These are phyloP conservation scores for Aporrectodea caliginosa DNA, from an alignment of 1,140 invertebrate species.

Conservation along the genomic window DNA sequence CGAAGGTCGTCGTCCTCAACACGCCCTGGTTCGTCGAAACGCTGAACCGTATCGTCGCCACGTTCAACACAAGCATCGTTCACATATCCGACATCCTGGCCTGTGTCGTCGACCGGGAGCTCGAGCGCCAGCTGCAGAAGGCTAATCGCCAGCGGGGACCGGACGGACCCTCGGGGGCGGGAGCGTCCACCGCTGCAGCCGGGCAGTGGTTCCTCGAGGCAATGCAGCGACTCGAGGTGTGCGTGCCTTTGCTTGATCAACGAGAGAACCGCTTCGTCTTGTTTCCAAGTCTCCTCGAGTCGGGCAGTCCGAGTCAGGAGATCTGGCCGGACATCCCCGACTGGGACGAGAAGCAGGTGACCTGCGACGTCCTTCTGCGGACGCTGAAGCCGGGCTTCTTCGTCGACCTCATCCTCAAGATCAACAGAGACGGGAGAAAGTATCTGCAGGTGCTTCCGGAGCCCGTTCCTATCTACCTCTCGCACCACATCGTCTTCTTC, in stretches of 20 bases:
- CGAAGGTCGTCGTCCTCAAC: slow-evolving; percentile 28
- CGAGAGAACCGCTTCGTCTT: slow-evolving; percentile 15
- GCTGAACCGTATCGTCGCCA: slow-evolving; percentile 8
- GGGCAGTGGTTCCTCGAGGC: slow-evolving; percentile 28
- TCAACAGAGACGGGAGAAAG: slow-evolving; percentile 26
- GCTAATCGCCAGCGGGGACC: not conserved
- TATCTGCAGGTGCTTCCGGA: slow-evolving; percentile 27
- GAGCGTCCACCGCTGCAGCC: not conserved
- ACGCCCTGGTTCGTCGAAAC: slow-evolving; percentile 29
- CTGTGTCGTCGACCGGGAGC: slow-evolving; percentile 15
- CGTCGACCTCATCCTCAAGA: slow-evolving; percentile 25
- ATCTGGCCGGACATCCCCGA: slow-evolving; percentile 33
- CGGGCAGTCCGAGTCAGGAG: slow-evolving; percentile 28
- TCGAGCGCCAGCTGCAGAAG: slow-evolving; percentile 17
- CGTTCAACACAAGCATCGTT: not conserved
- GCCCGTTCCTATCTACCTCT: slow-evolving; percentile 29
- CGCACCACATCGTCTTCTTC: slow-evolving; percentile 34
- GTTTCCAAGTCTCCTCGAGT: slow-evolving; percentile 23
- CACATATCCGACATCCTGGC: slow-evolving; percentile 21
- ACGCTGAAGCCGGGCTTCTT: slow-evolving; percentile 26
- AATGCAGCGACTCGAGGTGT: slow-evolving; percentile 27
- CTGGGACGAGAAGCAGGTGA: slow-evolving; percentile 34
- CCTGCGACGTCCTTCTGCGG: slow-evolving; percentile 29
- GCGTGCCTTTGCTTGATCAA: slow-evolving; percentile 10
- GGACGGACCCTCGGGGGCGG: not conserved